Base-by-base conservation (phyloP, 2,113 vertebrate genomes). In the Corythoichthys haematopterus region DNA sequence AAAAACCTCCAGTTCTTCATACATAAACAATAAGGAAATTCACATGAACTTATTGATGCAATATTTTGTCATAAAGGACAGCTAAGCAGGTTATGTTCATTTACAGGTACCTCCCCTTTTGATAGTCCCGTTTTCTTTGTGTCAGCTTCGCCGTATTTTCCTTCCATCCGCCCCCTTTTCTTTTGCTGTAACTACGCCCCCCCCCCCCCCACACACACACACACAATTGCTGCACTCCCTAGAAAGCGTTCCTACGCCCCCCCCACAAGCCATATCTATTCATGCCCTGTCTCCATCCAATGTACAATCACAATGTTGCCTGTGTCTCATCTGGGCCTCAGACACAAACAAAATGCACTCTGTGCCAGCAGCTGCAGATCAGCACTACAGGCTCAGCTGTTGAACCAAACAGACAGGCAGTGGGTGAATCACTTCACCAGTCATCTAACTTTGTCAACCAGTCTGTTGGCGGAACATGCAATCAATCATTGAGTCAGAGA, bases 271-370 rank as follows among this genome's bases (percentile, higher is more conserved):
- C 61, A 57, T 11, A 56, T 80, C 80, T 74, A 87, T 87, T 84
- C 78, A 84, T 50, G 65, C 71, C 65, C 70, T 53, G 71, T 72
- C 81, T 76, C 70, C 15, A 46, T 62, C 69, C 66, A 35, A 51
- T 63, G 65, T 84, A 83, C 79, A 77, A 72, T 81, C 80, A 89
- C 85, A 88, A 89, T 82, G 84, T 85, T 76, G 75, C 79, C 85
- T 78, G 77, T 88, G 85, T 86, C 79, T 78, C 50, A 28, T 74
- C 53, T 64, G 6, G 70, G 67, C 79, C 43, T 2, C 51, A 40
- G 66, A 2, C 68, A 65, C 79, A 85, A 78, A 88, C 81, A 88
- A 82, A 86, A 81, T 37, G 35, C 33, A 20, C 80, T 79, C 65
- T 84, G 81, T 87, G 53, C 76, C 38, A 64, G 82, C 84, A 88